Conservation (phyloP, 2,797 vertebrate genomes). For the Ibycter americanus region DNA sequence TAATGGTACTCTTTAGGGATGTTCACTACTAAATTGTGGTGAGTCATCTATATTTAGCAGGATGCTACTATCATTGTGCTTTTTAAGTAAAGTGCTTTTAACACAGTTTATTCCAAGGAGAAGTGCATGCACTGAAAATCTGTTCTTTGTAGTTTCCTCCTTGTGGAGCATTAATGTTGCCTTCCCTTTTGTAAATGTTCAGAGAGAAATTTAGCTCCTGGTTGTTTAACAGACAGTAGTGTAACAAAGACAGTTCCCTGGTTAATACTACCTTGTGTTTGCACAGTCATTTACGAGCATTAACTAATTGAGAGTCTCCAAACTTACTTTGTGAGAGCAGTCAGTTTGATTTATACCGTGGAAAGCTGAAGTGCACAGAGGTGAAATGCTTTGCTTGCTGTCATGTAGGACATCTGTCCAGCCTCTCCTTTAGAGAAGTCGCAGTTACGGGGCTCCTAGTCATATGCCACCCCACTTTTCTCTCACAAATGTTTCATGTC, state of each 20-base stretch:
- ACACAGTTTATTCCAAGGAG: slow-evolving; percentile 64
- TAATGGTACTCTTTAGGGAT: slow-evolving; percentile 51
- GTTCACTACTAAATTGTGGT: slow-evolving; percentile 64
- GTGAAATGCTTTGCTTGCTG: neutral
- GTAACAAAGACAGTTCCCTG: slow-evolving; percentile 24
- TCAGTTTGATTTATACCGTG: neutral
- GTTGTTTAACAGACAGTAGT: slow-evolving; percentile 35
- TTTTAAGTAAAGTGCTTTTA: slow-evolving; percentile 72
- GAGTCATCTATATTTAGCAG: slow-evolving; percentile 71
- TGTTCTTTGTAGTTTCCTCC: slow-evolving; percentile 55
- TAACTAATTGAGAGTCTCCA: neutral
- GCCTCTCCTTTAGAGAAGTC: neutral
- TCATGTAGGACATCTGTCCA: neutral
- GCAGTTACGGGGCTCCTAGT: neutral
- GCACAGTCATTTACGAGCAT: slow-evolving; percentile 12
- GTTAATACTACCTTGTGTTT: slow-evolving; percentile 25
- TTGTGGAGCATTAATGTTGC: slow-evolving; percentile 51
- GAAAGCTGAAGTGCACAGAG: neutral
- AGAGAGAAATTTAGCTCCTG: slow-evolving; percentile 54
- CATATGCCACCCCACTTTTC: neutral
- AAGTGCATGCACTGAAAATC: slow-evolving; percentile 58
- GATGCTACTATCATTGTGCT: slow-evolving; percentile 64
- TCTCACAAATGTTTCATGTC: neutral
- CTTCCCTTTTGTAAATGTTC: slow-evolving; percentile 56
- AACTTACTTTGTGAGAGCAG: neutral